Conservation (phyloP, 1,140 invertebrate species). For the Drosophila lacertosa region DNA sequence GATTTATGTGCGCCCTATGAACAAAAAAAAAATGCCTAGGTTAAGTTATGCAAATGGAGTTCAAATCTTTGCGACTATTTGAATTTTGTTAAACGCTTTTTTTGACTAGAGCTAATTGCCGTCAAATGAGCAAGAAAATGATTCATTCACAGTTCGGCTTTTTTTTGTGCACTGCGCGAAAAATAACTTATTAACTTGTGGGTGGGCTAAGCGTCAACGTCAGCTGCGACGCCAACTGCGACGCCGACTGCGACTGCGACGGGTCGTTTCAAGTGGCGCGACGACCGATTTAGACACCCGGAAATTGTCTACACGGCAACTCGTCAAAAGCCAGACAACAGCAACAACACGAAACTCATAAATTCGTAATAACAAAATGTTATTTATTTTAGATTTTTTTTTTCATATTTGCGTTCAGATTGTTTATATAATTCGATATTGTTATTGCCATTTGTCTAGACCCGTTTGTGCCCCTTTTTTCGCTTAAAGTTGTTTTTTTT, state of each 20-base stretch:
- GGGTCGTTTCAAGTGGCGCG: constrained; percentile 51
- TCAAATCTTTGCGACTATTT: constrained; percentile 5
- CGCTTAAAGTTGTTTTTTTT: too few species aligned
- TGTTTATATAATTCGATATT: neutral
- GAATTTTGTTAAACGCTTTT: constrained; percentile 7
- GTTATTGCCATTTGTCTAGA: constrained; percentile 19
- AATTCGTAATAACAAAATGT: neutral
- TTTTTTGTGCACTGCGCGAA: neutral
- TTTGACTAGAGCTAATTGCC: constrained; percentile 62
- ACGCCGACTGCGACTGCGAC: constrained; percentile 24
- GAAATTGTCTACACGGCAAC: constrained; percentile 56
- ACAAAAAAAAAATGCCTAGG: constrained; percentile 37
- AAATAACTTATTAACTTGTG: constrained; percentile 17
- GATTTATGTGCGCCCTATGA: constrained; percentile 25
- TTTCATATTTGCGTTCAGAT: constrained; percentile 3
- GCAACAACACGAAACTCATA: neutral
- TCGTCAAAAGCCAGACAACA: neutral
- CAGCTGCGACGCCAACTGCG: constrained; percentile 9
- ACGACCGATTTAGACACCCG: constrained; percentile 73
- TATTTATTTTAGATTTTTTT: constrained; percentile 1
- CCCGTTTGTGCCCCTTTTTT: neutral
- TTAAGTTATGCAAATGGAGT: constrained; percentile 65
- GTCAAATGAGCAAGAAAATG: constrained; percentile 31
- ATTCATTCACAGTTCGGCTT: constrained; percentile 1
- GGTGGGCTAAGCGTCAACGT: constrained; percentile 7